Evolutionary conservation across 2,888 invertebrate genomes (phyloP).

Genomic region (Ichneumon xanthorius): DNA sequence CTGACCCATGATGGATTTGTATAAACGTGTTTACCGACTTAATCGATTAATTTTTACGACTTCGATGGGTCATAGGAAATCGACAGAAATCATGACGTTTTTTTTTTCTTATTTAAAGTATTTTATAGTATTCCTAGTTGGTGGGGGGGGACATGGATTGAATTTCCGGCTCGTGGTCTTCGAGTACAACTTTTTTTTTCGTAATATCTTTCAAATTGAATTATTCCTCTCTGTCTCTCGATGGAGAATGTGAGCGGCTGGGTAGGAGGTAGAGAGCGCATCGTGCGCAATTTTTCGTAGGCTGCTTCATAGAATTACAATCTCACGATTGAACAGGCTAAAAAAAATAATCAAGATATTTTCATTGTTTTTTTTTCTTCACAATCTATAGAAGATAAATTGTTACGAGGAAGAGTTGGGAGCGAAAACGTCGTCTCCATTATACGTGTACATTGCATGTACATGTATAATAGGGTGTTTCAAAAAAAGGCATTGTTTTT

Average conservation of each 20-base stretch:
- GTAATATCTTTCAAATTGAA: not conserved
- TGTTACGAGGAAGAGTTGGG: slow-evolving; percentile 41
- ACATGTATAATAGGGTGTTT: too few relatives aligned
- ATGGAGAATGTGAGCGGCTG: slow-evolving; percentile 7
- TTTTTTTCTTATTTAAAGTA: slow-evolving; percentile 31
- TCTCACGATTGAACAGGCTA: not conserved
- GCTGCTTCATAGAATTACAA: slow-evolving; percentile 22
- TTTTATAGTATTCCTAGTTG: slow-evolving; percentile 30
- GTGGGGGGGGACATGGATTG: slow-evolving; percentile 2
- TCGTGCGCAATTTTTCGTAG: slow-evolving; percentile 19
- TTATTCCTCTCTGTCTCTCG: not conserved
- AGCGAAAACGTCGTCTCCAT: slow-evolving; percentile 10
- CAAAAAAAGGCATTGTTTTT: too few relatives aligned
- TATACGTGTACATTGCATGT: too few relatives aligned
- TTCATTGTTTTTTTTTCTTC: not conserved
- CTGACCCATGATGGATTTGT: slow-evolving; percentile 3
- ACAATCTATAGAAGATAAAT: slow-evolving; percentile 41
- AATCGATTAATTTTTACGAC: slow-evolving; percentile 7
- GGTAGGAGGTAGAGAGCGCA: slow-evolving; percentile 34
- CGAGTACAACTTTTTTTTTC: slow-evolving; percentile 9
- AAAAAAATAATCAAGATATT: not conserved
- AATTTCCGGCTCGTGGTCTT: slow-evolving; percentile 32
- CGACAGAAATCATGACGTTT: slow-evolving; percentile 20
- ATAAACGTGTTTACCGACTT: slow-evolving; percentile 27
- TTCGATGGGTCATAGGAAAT: slow-evolving; percentile 37